Evolutionary conservation across 2,113 vertebrate genomes (phyloP).

Genomic region (Nerophis lumbriciformis): DNA sequence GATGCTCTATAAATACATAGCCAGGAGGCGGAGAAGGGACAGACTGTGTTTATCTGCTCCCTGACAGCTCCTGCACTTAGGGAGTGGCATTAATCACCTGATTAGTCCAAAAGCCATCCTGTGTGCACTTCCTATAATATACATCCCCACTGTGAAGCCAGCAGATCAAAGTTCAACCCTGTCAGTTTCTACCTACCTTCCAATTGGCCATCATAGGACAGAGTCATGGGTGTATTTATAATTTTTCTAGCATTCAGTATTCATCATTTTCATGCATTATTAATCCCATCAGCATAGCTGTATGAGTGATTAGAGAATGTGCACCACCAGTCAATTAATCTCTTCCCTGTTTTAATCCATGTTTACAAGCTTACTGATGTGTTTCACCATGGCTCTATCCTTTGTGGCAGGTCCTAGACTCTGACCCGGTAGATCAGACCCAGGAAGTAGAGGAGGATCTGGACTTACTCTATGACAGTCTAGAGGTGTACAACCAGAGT

Average conservation of each 20-base stretch:
- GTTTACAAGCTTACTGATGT: constrained; percentile 16
- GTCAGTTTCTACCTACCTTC: constrained; percentile 38
- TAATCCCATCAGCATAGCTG: constrained; percentile 25
- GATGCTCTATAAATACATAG: constrained; percentile 59
- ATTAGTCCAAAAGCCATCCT: constrained; percentile 54
- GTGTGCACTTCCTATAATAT: constrained; percentile 48
- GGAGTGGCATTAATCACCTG: constrained; percentile 68
- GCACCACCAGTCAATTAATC: constrained; percentile 19
- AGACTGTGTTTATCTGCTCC: constrained; percentile 66
- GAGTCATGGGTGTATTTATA: constrained; percentile 31
- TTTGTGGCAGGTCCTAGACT: constrained; percentile 69
- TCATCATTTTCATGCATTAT: constrained; percentile 10
- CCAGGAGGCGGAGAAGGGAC: constrained; percentile 42
- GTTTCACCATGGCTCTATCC: constrained; percentile 16
- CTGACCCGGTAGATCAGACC: constrained; percentile 75
- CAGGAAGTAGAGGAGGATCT: constrained; percentile 77
- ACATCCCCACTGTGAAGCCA: constrained; percentile 41
- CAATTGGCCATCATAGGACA: constrained; percentile 37
- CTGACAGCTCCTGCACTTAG: constrained; percentile 60
- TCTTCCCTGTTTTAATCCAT: constrained; percentile 21
- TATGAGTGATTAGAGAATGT: constrained; percentile 34
- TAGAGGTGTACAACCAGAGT: constrained; percentile 77
- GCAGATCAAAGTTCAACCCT: constrained; percentile 36
- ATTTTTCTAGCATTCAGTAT: constrained; percentile 18
- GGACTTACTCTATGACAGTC: constrained; percentile 74